These are phyloP conservation scores for Cheirogaleus medius DNA, from an alignment of 2,113 vertebrate genomes.

Conservation along the genomic window DNA sequence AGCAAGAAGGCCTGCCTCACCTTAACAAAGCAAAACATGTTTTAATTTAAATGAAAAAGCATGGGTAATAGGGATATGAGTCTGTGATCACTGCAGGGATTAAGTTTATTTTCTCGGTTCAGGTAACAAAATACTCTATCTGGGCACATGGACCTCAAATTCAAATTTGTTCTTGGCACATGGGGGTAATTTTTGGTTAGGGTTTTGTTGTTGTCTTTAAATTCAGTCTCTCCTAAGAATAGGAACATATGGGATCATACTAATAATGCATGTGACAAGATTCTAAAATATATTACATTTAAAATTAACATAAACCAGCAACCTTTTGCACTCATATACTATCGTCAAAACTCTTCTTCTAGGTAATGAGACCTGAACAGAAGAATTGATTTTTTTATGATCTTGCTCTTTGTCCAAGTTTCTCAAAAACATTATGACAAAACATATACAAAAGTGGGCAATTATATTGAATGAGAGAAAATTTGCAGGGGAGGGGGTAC, in stretches of 20 bases:
- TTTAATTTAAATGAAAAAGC: background rate
- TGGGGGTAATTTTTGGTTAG: background rate
- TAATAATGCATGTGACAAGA: background rate
- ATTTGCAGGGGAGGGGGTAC: background rate
- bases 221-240: background rate
- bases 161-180: background rate
- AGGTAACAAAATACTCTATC: background rate
- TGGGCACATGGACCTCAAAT: background rate
- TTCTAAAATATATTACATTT: slow-evolving; percentile 23
- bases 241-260: background rate
- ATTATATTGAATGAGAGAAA: slow-evolving; percentile 1
- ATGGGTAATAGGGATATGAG: background rate
- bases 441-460: background rate
- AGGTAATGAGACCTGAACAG: background rate
- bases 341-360: background rate
- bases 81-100: background rate
- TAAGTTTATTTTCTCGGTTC: background rate
- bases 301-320: background rate
- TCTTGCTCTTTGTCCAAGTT: background rate
- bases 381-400: background rate
- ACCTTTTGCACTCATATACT: background rate
- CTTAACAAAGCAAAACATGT: background rate
- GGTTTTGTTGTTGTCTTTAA: slow-evolving; percentile 10
- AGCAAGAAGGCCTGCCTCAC: background rate
- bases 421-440: background rate